phyloP scores from a whole-genome alignment of 2,888 invertebrate genomes.

The Trachelus stipa region DNA sequence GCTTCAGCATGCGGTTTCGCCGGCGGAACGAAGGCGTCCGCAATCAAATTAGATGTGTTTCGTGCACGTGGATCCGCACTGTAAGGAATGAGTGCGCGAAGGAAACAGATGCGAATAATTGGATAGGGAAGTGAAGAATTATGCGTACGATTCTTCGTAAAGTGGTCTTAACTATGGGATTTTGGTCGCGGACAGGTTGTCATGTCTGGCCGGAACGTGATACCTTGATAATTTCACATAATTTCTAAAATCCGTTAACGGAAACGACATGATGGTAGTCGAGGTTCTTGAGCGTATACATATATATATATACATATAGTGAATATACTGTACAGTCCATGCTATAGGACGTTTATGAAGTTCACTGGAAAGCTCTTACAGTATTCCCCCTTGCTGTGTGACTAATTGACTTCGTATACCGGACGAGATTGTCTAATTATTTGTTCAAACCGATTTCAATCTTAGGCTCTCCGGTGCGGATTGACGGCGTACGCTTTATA shows the following conservation, averaged over 20 bases:
- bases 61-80: conserved; percentile 18
- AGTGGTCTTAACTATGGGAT: neutral
- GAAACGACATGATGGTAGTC: neutral
- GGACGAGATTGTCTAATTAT: conserved; percentile 52
- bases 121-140: conserved; percentile 47
- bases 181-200: conserved; percentile 7
- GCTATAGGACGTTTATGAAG: neutral
- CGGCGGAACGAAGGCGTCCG: conserved; percentile 15
- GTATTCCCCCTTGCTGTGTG: conserved; percentile 45
- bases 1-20: conserved; percentile 34
- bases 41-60: conserved; percentile 22
- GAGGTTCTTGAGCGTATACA: neutral
- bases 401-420: conserved; percentile 51
- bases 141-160: conserved; percentile 12
- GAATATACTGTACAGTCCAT: conserved; percentile 2
- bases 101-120: conserved; percentile 45
- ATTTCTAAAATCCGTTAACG: conserved; percentile 21
- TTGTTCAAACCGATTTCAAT: conserved; percentile 45
- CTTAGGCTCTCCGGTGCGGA: conserved; percentile 16
- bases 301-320: neutral
- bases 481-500: neutral
- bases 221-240: conserved; percentile 24
- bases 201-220: conserved; percentile 13
- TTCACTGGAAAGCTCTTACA: neutral
- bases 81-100: neutral